Evolutionary conservation across 2,797 vertebrate genomes (phyloP).

Genomic region (Tadarida brasiliensis): DNA sequence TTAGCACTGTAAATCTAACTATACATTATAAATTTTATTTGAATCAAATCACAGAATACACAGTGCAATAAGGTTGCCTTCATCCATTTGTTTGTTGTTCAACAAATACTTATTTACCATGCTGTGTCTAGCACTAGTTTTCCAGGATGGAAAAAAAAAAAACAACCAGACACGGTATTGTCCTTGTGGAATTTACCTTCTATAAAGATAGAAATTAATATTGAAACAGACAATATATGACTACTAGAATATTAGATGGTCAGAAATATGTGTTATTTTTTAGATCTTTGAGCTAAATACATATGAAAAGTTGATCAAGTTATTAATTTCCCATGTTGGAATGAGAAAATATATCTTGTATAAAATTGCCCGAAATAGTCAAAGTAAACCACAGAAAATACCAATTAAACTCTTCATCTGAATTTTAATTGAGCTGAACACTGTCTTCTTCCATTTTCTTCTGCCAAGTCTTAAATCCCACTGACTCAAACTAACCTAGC

Average conservation of each 20-base stretch:
- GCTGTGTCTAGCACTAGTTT: slow-evolving; percentile 13
- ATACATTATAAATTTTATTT: slow-evolving; percentile 56
- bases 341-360: slow-evolving; percentile 63
- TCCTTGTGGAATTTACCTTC: not conserved
- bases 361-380: slow-evolving; percentile 15
- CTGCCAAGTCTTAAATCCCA: slow-evolving; percentile 18
- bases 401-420: not conserved
- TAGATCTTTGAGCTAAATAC: slow-evolving; percentile 47
- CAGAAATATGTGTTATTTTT: slow-evolving; percentile 38
- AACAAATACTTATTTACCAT: slow-evolving; percentile 59
- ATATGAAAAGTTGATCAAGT: slow-evolving; percentile 8
- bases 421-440: slow-evolving; percentile 1
- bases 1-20: not conserved
- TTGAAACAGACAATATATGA: slow-evolving; percentile 49
- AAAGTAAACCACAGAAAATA: slow-evolving; percentile 32
- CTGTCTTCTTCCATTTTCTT: slow-evolving; percentile 40
- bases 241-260: not conserved
- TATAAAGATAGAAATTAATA: slow-evolving; percentile 50
- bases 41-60: slow-evolving; percentile 54
- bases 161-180: not conserved
- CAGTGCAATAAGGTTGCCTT: slow-evolving; percentile 7
- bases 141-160: slow-evolving; percentile 21
- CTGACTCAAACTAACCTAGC: slow-evolving; percentile 35
- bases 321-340: slow-evolving; percentile 30
- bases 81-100: not conserved